These are phyloP conservation scores for Chrysaora quinquecirrha DNA, from an alignment of 30 jellyfish, hydroid and myxozoan species.

Conservation along the genomic window DNA sequence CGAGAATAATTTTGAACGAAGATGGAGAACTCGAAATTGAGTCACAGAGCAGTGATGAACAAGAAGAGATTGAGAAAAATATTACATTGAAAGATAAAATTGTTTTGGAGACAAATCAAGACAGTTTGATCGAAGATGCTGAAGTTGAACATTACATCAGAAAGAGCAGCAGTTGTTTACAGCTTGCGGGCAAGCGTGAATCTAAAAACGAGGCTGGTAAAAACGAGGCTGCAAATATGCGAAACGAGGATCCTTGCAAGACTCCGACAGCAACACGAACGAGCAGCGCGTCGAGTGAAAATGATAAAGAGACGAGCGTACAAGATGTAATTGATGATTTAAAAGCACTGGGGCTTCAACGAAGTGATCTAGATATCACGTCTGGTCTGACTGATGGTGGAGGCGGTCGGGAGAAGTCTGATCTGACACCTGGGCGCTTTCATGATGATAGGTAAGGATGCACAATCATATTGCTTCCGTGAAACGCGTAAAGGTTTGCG, in stretches of 20 bases:
- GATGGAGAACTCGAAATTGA: neutral
- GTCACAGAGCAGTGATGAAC: neutral
- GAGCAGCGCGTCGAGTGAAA: neutral
- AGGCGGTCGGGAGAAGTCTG: no score
- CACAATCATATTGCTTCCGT: no score
- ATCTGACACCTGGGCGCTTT: no score
- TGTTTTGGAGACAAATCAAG: neutral
- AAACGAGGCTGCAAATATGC: neutral
- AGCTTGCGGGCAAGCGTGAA: constrained; percentile 3
- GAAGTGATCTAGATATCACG: neutral
- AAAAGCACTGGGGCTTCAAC: neutral
- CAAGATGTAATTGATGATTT: constrained; percentile 4
- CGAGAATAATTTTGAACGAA: neutral
- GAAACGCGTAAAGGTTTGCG: no score
- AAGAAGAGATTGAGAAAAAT: neutral
- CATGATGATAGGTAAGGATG: no score
- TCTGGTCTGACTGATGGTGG: neutral
- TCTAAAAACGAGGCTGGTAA: constrained; percentile 20
- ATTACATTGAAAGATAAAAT: neutral
- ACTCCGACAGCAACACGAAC: neutral
- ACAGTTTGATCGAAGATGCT: constrained; percentile 49
- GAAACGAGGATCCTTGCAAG: neutral
- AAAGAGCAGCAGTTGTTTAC: constrained; percentile 1
- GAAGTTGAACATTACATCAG: constrained; percentile 47
- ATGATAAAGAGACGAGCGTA: neutral